Evolutionary conservation across 2,113 vertebrate genomes (phyloP).

Genomic region (Eurypyga helias): DNA sequence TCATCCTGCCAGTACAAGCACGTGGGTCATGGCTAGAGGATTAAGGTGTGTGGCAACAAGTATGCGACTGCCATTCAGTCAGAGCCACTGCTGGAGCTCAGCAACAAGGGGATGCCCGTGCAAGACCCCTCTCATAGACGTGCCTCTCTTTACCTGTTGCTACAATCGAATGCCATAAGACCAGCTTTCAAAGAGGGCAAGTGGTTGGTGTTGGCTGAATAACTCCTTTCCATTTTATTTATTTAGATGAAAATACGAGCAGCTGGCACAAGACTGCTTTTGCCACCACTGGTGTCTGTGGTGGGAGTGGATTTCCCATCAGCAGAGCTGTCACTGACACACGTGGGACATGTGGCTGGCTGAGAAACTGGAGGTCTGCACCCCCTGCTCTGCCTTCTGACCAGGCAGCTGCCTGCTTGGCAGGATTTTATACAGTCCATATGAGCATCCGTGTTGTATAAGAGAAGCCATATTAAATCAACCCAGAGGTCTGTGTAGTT

Average conservation of each 20-base stretch:
- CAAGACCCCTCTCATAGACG: neutral
- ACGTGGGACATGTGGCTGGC: neutral
- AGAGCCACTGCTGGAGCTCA: neutral
- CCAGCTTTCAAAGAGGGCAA: neutral
- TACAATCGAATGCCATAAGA: neutral
- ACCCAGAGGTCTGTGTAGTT: neutral
- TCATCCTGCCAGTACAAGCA: neutral
- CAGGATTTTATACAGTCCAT: neutral
- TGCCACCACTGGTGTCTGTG: fast-evolving
- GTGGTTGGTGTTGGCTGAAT: neutral
- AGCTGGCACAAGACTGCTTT: neutral
- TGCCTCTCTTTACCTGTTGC: neutral
- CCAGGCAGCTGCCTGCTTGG: neutral
- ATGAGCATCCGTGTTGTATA: neutral
- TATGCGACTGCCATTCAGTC: neutral
- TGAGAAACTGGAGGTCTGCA: fast-evolving
- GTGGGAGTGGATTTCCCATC: fast-evolving
- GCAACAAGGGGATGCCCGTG: neutral
- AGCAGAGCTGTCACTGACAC: neutral
- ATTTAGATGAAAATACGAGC: neutral
- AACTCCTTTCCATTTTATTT: neutral
- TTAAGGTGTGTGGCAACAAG: neutral
- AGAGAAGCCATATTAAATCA: neutral
- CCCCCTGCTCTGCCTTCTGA: neutral
- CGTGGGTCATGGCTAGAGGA: neutral